Evolutionary conservation across 2,888 invertebrate genomes (phyloP).

Genomic region (Trimorus sp.): DNA sequence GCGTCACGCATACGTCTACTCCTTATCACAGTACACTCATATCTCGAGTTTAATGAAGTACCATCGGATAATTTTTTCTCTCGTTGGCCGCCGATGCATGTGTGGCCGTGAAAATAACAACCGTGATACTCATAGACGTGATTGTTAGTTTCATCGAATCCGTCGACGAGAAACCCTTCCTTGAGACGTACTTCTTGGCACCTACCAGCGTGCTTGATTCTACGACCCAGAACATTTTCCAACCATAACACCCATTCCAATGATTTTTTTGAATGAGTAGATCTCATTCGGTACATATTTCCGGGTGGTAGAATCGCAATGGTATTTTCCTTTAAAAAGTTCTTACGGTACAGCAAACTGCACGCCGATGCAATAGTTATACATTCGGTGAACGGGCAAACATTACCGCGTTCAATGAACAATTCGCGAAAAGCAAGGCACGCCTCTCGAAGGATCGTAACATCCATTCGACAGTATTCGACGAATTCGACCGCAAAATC

Average conservation of each 20-base stretch:
- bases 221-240: not conserved
- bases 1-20: too few relatives aligned
- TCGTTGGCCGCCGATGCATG: not conserved
- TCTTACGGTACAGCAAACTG: constrained; percentile 3
- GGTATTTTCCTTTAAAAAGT: constrained; percentile 3
- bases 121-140: constrained; percentile 1
- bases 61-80: not conserved
- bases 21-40: not conserved
- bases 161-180: not conserved
- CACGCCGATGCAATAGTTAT: constrained; percentile 12
- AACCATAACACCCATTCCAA: not conserved
- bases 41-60: not conserved
- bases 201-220: not conserved
- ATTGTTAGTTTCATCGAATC: not conserved
- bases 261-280: constrained; percentile 10
- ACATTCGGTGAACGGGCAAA: constrained; percentile 9
- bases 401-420: not conserved
- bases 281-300: not conserved
- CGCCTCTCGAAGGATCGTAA: not conserved
- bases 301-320: constrained; percentile 1
- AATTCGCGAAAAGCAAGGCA: not conserved
- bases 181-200: not conserved
- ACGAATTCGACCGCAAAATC: constrained; percentile 6
- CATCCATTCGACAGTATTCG: constrained; percentile 1
- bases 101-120: constrained; percentile 4